A percentile compares a stretch with the other conserved stretches of the same genome.
Conservation (phyloP, 2,113 vertebrate species). For the Polypterus bichir region DNA sequence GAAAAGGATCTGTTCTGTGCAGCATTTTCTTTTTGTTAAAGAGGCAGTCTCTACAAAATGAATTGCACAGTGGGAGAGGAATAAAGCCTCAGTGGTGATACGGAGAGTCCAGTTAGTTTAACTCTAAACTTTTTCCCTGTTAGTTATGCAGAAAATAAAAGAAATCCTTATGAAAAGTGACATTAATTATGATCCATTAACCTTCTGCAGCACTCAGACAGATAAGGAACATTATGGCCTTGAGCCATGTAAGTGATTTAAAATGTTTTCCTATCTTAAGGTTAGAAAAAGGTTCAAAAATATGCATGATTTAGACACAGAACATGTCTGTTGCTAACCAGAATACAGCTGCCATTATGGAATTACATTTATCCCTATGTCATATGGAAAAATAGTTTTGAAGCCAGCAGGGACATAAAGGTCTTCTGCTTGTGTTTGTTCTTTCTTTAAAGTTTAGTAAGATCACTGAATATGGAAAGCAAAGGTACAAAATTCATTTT, state of each 20-base stretch:
- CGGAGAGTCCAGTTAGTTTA: constrained; percentile 34
- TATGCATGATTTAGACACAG: too few species aligned
- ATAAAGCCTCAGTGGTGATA: constrained; percentile 29
- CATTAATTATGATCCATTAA: constrained; percentile 50
- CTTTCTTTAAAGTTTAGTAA: too few species aligned
- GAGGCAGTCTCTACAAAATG: constrained; percentile 16
- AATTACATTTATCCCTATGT: too few species aligned
- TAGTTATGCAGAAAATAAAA: constrained; percentile 34
- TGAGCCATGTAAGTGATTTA: constrained; percentile 33
- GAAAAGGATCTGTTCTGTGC: not conserved
- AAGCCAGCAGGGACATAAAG: too few species aligned
- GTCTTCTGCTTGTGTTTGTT: too few species aligned
- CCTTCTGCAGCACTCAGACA: constrained; percentile 28
- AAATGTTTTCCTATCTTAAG: constrained; percentile 24
- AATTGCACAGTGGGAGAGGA: constrained; percentile 19
- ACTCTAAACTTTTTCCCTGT: constrained; percentile 33
- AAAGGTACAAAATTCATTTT: too few species aligned
- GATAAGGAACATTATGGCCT: constrained; percentile 43
- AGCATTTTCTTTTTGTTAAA: not conserved
- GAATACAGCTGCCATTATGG: too few species aligned
- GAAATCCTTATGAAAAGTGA: constrained; percentile 48
- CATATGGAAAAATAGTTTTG: too few species aligned
- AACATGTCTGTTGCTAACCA: too few species aligned
- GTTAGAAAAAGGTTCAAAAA: constrained; percentile 22
- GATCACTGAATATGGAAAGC: too few species aligned